Percentiles rank a stretch among this genome's conserved stretches.
Evolutionary conservation across 2,888 invertebrate genomes (phyloP).

Genomic region (Ormyrus thymus): DNA sequence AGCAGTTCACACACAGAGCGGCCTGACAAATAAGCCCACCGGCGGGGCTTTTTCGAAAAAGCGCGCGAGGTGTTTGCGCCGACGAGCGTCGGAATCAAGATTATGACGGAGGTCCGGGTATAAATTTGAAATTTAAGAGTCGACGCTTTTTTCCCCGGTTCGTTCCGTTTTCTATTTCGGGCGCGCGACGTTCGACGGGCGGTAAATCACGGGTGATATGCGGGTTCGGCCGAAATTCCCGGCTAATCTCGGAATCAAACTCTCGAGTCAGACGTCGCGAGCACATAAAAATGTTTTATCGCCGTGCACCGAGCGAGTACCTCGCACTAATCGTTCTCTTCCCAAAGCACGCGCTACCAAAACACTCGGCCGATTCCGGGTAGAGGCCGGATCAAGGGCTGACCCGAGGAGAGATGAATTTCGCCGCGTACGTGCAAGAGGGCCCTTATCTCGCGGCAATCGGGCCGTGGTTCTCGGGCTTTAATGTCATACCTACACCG

Average conservation of each 20-base stretch:
- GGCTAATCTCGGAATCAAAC: slow-evolving; percentile 74
- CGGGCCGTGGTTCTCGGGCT: slow-evolving; percentile 56
- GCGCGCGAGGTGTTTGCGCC: slow-evolving; percentile 61
- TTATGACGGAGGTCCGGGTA: slow-evolving; percentile 71
- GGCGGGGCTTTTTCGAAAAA: slow-evolving; percentile 53
- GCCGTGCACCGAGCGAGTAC: slow-evolving; percentile 57
- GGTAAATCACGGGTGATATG: slow-evolving; percentile 74
- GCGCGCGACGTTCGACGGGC: slow-evolving; percentile 61
- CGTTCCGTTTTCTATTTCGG: slow-evolving; percentile 51
- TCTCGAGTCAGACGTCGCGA: slow-evolving; percentile 61
- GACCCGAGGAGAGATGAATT: slow-evolving; percentile 13
- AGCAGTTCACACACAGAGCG: slow-evolving; percentile 18
- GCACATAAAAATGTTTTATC: slow-evolving; percentile 74
- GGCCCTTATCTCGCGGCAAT: slow-evolving; percentile 58
- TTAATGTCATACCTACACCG: slow-evolving; percentile 51
- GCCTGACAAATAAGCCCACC: slow-evolving; percentile 73
- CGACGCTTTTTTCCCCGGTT: no score
- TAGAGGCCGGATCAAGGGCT: neutral
- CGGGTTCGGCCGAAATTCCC: slow-evolving; percentile 74
- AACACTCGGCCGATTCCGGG: slow-evolving; percentile 48
- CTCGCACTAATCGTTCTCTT: slow-evolving; percentile 61
- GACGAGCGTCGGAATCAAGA: slow-evolving; percentile 72
- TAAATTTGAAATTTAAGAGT: slow-evolving; percentile 75
- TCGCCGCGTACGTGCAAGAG: slow-evolving; percentile 18
- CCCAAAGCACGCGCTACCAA: slow-evolving; percentile 59